Evolutionary conservation across 2,113 vertebrate genomes (phyloP).

Genomic region (Protomyctophum bolini): DNA sequence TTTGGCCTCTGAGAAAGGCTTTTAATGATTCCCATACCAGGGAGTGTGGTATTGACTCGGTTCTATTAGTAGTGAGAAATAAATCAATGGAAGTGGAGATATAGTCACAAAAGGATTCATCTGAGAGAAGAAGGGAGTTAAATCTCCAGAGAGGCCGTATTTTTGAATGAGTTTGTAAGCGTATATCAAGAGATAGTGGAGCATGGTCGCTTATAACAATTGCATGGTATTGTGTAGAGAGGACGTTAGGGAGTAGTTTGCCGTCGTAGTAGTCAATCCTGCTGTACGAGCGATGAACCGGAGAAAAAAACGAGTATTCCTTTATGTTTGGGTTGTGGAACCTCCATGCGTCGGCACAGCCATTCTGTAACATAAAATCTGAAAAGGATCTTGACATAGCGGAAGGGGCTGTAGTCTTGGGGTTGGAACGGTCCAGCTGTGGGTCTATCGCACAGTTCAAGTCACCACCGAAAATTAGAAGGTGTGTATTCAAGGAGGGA

Average conservation of each 20-base stretch:
- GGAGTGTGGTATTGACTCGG: constrained; percentile 2
- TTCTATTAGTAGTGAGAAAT: constrained; percentile 6
- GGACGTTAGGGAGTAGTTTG: neutral
- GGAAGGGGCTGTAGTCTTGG: neutral
- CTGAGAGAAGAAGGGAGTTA: constrained; percentile 12
- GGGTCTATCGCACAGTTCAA: constrained; percentile 8
- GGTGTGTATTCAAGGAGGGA: neutral
- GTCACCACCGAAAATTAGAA: constrained; percentile 3
- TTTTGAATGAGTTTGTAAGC: neutral
- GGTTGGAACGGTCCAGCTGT: neutral
- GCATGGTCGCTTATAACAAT: constrained; percentile 24
- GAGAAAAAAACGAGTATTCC: neutral
- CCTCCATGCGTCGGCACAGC: neutral
- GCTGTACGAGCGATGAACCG: too few relatives aligned
- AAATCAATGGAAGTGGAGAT: constrained; percentile 1
- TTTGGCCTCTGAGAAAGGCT: too few relatives aligned
- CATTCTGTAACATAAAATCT: constrained; percentile 17
- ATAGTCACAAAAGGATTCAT: constrained; percentile 1
- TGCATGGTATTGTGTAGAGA: neutral
- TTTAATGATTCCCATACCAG: neutral
- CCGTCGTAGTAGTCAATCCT: too few relatives aligned
- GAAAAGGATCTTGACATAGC: neutral
- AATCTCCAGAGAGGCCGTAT: neutral
- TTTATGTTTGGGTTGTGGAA: neutral
- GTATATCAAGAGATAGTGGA: neutral